phyloP scores from a whole-genome alignment of 2,888 invertebrate genomes.

The Agrochola litura region DNA sequence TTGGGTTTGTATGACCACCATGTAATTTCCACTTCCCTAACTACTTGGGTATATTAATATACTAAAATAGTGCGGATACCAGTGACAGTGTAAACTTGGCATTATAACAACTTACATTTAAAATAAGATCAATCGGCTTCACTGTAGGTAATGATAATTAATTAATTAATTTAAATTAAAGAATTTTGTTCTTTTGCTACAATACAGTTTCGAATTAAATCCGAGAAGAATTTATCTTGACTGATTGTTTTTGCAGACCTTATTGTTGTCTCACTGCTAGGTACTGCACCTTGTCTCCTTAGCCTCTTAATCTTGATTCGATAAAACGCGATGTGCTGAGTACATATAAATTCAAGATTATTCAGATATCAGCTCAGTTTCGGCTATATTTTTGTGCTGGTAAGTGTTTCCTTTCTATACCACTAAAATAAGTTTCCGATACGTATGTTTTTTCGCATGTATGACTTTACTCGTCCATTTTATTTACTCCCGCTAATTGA shows the following conservation, averaged over 20 bases:
- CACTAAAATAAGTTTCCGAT: too few relatives aligned
- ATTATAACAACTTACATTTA: background rate
- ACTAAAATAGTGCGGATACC: slow-evolving; percentile 11
- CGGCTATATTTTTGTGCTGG: slow-evolving; percentile 34
- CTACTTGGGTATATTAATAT: background rate
- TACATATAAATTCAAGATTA: slow-evolving; percentile 62
- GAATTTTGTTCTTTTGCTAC: background rate
- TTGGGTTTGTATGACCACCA: slow-evolving; percentile 10
- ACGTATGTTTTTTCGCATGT: slow-evolving; percentile 11
- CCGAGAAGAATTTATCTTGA: background rate
- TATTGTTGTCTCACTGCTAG: slow-evolving; percentile 8
- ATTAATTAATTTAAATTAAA: background rate
- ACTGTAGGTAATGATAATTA: background rate
- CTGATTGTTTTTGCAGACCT: slow-evolving; percentile 5
- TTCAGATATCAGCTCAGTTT: slow-evolving; percentile 42
- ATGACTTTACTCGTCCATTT: background rate
- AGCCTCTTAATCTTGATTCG: slow-evolving; percentile 37
- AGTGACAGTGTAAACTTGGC: background rate
- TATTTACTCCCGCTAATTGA: background rate
- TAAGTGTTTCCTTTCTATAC: slow-evolving; percentile 49
- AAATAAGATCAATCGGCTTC: background rate
- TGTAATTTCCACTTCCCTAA: slow-evolving; percentile 1
- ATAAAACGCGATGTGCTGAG: slow-evolving; percentile 18
- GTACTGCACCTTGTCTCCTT: slow-evolving; percentile 5
- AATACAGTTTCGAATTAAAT: background rate